Base-by-base conservation (phyloP, 2,888 invertebrate species). In the Tipula helvola region DNA sequence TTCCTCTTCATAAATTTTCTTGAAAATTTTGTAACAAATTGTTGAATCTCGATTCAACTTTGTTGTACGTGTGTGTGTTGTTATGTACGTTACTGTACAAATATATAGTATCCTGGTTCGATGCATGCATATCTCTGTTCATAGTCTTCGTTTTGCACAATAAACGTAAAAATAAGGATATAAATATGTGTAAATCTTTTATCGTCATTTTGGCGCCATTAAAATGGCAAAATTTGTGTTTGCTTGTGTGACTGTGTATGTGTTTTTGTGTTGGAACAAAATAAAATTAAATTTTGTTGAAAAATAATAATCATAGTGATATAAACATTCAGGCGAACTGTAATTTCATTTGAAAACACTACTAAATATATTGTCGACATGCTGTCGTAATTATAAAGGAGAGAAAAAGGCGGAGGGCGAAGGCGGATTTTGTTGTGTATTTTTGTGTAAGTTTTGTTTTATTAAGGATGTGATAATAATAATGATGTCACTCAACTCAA, bases 151-250 rank as follows among this genome's bases (percentile, higher is more conserved):
- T 28, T 28, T 28, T 28, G 28, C 7, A 52, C 52, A 52, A 52
- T 10, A 52, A 52, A 52, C 44, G 3, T 5, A n/a, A 52, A 28
- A 28, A 0, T 28, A 71, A 71, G 71, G 71, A 71, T 44, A 44
- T 44, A 44, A 44, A 16, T 52, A n/a, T 71, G 71, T 71, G 71
- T 28, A 71, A 3, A 71, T 71, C 28, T 71, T 71, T 71, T 71
- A 71, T 71, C 71, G 71, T 71, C 71, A 71, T 71, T 71, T 71
- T 71, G 71, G 71, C 71, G 71, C 71, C 71, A 71, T 71, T 71
- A 71, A 71, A 71, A 57, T 57, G 3, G 7, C n/a, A 5, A 7
- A 57, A 57, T 18, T 44, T 7, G 10, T 10, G 0, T 44, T 10
- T 7, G 44, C 28, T 28, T 16, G 52, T 39, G 3, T 39, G 28